Conservation (phyloP, 2,113 vertebrate species). For the Plotosus lineatus region DNA sequence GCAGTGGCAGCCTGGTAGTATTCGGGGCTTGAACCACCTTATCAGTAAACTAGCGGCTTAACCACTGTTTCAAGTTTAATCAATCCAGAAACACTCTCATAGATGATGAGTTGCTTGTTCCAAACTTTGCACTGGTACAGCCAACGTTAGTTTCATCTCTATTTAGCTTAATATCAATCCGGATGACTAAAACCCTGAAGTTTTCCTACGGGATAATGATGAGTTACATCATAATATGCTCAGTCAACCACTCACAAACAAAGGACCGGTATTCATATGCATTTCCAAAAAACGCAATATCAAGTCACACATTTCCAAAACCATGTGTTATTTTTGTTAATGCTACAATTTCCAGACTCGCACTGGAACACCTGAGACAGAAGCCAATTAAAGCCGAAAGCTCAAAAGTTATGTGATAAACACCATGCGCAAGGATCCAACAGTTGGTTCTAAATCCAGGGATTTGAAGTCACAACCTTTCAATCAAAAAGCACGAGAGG, state of each 20-base stretch:
- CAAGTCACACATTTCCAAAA: neutral
- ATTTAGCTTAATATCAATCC: neutral
- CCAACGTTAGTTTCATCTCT: neutral
- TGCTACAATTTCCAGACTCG: neutral
- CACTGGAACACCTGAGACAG: neutral
- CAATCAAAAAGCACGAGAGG: neutral
- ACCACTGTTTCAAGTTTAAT: too few species aligned
- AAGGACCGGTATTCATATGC: neutral
- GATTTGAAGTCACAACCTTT: conserved; percentile 14
- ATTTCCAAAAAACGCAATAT: neutral
- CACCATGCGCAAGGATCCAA: neutral
- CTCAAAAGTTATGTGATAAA: neutral
- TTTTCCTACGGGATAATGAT: neutral
- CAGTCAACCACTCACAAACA: neutral
- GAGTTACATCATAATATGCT: neutral
- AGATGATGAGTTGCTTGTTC: neutral
- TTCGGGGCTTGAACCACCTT: too few species aligned
- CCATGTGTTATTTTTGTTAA: neutral
- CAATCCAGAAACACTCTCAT: neutral
- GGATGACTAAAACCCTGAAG: neutral
- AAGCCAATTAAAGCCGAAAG: neutral
- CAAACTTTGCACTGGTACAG: neutral
- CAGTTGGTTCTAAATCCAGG: neutral
- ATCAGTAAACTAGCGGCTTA: too few species aligned
- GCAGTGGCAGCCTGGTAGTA: too few species aligned